These are phyloP conservation scores for Lepidurus apus DNA, from an alignment of 1,140 invertebrate species.

Conservation along the genomic window DNA sequence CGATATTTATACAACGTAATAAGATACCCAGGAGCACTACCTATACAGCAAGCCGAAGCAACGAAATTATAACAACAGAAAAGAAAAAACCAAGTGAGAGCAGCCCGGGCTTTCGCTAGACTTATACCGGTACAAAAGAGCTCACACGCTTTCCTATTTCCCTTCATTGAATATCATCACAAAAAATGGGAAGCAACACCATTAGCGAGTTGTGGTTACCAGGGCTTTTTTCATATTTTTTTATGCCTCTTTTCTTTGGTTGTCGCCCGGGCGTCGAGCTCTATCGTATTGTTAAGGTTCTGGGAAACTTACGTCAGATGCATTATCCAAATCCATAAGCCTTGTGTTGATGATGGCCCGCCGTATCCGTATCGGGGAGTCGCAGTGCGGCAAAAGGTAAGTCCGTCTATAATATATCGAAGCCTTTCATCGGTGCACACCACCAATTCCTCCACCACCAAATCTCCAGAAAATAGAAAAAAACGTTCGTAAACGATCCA, in stretches of 20 bases:
- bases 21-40: background rate
- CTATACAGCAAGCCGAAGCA: background rate
- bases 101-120: background rate
- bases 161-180: background rate
- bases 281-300: background rate
- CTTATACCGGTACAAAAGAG: background rate
- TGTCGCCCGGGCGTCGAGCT: background rate
- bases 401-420: background rate
- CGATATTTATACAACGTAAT: conserved; percentile 9
- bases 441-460: background rate
- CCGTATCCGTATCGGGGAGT: background rate
- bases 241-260: background rate
- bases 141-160: conserved; percentile 4
- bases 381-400: background rate
- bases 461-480: background rate
- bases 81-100: background rate
- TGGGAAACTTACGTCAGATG: background rate
- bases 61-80: background rate
- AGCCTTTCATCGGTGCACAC: background rate
- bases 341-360: background rate
- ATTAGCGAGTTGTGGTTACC: background rate
- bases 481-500: background rate
- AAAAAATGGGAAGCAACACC: conserved; percentile 9
- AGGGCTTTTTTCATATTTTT: background rate
- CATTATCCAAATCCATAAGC: conserved; percentile 1